Base-by-base conservation (phyloP, 2,113 vertebrate genomes). In the Poeciliopsis turrubarensis region DNA sequence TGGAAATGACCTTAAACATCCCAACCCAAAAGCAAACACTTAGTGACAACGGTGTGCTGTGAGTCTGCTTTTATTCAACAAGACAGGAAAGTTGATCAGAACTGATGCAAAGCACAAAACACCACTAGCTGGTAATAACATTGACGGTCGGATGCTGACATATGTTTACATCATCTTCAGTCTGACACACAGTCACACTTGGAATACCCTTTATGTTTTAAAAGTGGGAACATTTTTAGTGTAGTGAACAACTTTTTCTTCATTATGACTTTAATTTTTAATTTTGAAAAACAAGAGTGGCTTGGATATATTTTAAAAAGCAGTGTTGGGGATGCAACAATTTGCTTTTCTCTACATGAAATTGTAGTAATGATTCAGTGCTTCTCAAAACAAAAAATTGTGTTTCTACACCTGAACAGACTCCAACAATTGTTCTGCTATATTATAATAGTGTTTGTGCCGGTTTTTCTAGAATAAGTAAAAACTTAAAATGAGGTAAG, bases 401-500 rank as follows among this genome's bases (percentile, higher is more conserved):
- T 63, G 63, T 78, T 77, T 77, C 63, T 79, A 84, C 84, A 89
- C 73, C 77, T 86, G 77, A 82, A 85, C 60, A 78, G 63, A 76
- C 73, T 68, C 73, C 82, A 90, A 78, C 34, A 34, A 10, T 34
- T 34, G 9, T 11, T 34, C 77, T 82, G 72, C 68, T 80, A 60
- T 80, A 65, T 22, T 68, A 11, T 17, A 57, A 61, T 51, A 1
- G 39, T 64, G 76, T 77, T 62, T 85, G 74, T 75, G 72, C 61
- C 79, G 70, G 63, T 87, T 65, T 65, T 73, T n/a, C 12, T 60
- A 73, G 78, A 89, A 82, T 77, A 72, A 78, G 60, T 34, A 65
- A 80, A 14, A 68, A 80, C 60, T 66, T 37, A 76, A 72, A 63
- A 74, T 65, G 68, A 73, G 60, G 71, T 64, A 29, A 75, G 17